Conservation (phyloP, 2,113 vertebrate genomes). For the Atherinomorus stipes region DNA sequence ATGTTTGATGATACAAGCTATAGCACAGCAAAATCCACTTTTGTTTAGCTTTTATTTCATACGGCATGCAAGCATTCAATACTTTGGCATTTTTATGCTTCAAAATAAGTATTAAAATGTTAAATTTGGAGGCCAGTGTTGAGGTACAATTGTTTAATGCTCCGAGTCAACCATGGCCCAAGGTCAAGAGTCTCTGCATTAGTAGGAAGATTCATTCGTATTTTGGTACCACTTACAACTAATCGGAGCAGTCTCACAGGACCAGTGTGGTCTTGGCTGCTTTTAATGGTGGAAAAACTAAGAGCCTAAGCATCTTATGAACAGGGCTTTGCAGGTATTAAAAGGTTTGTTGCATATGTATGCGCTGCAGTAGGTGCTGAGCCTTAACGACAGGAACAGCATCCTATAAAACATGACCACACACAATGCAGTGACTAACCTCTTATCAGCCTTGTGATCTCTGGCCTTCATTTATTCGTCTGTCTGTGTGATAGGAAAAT, state of each 20-base stretch:
- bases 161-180: not conserved
- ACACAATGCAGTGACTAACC: constrained; percentile 36
- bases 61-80: not conserved
- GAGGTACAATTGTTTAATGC: not conserved
- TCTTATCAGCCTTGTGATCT: constrained; percentile 41
- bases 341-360: not conserved
- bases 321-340: constrained; percentile 31
- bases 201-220: constrained; percentile 19
- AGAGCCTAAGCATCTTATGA: constrained; percentile 25
- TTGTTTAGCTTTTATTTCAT: constrained; percentile 20
- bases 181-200: not conserved
- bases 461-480: constrained; percentile 55
- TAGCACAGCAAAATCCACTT: constrained; percentile 46
- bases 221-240: constrained; percentile 7
- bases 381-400: constrained; percentile 49
- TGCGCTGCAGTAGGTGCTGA: constrained; percentile 36
- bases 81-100: constrained; percentile 26
- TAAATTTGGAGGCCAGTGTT: constrained; percentile 2
- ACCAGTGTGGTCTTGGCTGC: constrained; percentile 26
- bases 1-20: constrained; percentile 44
- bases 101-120: constrained; percentile 26
- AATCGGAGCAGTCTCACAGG: constrained; percentile 18
- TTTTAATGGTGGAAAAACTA: constrained; percentile 42
- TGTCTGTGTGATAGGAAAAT: constrained; percentile 55
- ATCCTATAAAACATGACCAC: constrained; percentile 42